phyloP scores from a whole-genome alignment of 2,113 vertebrate species.

The Pseudolaguvia tuberculata region DNA sequence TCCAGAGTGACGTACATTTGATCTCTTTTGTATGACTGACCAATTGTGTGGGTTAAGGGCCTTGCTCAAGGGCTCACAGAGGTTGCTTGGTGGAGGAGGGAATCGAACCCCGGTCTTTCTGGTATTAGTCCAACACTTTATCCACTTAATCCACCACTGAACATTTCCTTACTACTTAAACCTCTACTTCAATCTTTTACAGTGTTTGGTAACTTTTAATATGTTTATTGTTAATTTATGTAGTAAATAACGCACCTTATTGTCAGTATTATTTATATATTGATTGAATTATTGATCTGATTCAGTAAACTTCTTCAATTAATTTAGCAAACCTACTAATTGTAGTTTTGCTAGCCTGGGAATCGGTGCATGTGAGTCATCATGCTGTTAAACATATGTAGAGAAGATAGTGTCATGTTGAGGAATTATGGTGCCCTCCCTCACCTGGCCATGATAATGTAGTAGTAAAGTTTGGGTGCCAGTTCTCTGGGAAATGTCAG shows the following conservation, averaged over 20 bases:
- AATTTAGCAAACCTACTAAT: constrained; percentile 26
- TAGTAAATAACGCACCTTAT: not conserved
- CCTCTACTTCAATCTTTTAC: not conserved
- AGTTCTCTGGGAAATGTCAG: constrained; percentile 47
- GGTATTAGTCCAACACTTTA: no score
- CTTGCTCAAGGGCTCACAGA: no score
- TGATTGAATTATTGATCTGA: not conserved
- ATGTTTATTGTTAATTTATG: not conserved
- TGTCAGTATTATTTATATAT: not conserved
- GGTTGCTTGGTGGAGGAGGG: no score
- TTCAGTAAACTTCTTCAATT: constrained; percentile 19
- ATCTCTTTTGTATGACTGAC: no score
- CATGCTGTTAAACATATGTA: constrained; percentile 33
- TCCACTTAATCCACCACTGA: no score
- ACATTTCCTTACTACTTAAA: no score
- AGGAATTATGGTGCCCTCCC: constrained; percentile 33
- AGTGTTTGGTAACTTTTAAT: not conserved
- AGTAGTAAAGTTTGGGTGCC: not conserved
- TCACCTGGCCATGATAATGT: constrained; percentile 24
- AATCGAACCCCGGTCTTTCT: no score
- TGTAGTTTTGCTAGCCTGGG: constrained; percentile 30
- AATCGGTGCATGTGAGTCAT: constrained; percentile 30
- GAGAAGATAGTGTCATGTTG: constrained; percentile 42
- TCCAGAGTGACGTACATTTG: no score
- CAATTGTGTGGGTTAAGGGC: no score